phyloP scores from a whole-genome alignment of 2,797 vertebrate genomes.

The Neosalanx taihuensis region DNA sequence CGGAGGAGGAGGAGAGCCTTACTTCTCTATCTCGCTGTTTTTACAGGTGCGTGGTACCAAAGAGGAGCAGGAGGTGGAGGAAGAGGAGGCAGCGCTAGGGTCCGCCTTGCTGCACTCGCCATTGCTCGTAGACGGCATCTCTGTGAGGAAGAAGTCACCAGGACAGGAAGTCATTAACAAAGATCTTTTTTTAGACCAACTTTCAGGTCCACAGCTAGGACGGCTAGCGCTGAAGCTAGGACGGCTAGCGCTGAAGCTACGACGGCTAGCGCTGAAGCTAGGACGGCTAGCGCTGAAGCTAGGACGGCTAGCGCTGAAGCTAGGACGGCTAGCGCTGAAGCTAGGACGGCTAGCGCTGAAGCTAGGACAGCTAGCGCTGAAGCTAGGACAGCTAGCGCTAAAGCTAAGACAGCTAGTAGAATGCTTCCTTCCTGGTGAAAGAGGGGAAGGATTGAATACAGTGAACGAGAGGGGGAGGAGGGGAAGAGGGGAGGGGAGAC shows the following conservation, averaged over 20 bases:
- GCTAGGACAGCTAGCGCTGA: no score
- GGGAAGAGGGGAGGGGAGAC: neutral
- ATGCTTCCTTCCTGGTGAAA: slow-evolving; percentile 16
- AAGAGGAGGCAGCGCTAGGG: slow-evolving; percentile 84
- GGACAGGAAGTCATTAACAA: no score
- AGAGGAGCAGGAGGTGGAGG: slow-evolving; percentile 79
- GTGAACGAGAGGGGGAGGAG: neutral
- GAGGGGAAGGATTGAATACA: slow-evolving; percentile 23
- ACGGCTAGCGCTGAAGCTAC: no score
- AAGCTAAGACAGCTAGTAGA: neutral
- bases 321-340: no score
- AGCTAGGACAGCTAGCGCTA: no score
- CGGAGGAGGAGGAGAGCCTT: slow-evolving; percentile 65
- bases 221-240: no score
- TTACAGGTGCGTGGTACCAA: slow-evolving; percentile 82
- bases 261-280: no score
- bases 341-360: no score
- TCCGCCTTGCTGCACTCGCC: slow-evolving; percentile 96
- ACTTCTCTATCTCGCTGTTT: slow-evolving; percentile 97
- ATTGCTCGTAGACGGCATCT: slow-evolving; percentile 99
- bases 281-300: no score
- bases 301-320: no score
- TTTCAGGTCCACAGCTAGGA: no score
- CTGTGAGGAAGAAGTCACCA: slow-evolving; percentile 72
- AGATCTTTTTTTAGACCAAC: no score